Evolutionary conservation across 2,797 vertebrate species (phyloP), one percentile per base, ranked within the genome.

Genomic region (Poeciliopsis paucimaculata): DNA sequence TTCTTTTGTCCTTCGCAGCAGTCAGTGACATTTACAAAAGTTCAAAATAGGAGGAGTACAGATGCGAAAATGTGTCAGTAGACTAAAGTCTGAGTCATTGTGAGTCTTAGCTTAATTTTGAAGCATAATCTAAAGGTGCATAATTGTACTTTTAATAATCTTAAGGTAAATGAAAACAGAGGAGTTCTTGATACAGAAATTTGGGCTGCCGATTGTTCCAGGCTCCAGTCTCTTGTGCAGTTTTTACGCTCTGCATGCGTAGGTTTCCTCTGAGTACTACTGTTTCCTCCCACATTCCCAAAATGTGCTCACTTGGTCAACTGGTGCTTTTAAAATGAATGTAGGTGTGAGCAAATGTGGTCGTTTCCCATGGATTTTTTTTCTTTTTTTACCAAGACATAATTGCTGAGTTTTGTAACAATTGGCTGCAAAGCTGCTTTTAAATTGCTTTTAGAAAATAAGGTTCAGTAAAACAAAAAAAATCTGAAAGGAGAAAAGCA

Each of bases 21-120:
- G 74, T 47, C 11, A 10, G 20, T 51, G 55, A 77, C 46, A 72
- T 73, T 88, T 73, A 75, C 76, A 83, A 75, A 80, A 28, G 34
- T 73, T 72, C 28, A 39, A 8, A 77, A 73, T n/a, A 62, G 71
- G 31, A 4, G 71, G 60, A 4, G 34, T 74, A 85, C 68, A 82
- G 46, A 26, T 46, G 6, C 5, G 13, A 45, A 28, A 68, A 70
- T 41, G 64, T 23, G 39, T 36, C 66, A 13, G 36, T 43, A 43
- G 20, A n/a, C 20, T 87, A 20, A 79, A 85, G 72, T 80, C 80
- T 70, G 28, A 60, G 28, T 41, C 11, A 23, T 53, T 20, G 49
- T 34, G 43, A 7, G 15, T 47, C 45, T 73, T 23, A 51, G 71
- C 23, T 72, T 47, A 34, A 49, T 49, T 31, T 34, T 53, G 47